Evolutionary conservation across 2,113 vertebrate genomes (phyloP).

Genomic region (Pardalotus punctatus): DNA sequence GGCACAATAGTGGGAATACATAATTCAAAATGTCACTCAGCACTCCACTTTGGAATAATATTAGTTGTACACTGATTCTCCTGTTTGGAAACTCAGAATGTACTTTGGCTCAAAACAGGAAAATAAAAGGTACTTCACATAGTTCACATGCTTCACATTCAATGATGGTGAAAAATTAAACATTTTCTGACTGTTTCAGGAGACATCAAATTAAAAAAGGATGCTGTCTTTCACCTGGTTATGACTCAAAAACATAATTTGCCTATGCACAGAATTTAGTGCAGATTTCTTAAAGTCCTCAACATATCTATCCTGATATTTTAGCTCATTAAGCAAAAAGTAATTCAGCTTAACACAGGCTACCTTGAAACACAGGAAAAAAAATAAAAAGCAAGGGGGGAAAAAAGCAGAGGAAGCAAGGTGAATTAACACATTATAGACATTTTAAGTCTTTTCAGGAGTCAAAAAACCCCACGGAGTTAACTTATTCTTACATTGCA

Average conservation of each 20-base stretch:
- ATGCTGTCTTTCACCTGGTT: background rate
- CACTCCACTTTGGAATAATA: background rate
- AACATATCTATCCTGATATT: background rate
- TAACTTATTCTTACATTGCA: background rate
- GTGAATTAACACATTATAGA: background rate
- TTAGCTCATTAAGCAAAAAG: background rate
- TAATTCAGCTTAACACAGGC: background rate
- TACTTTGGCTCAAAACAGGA: background rate
- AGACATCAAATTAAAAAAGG: background rate
- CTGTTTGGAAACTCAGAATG: constrained; percentile 4
- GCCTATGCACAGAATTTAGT: background rate
- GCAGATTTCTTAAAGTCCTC: background rate
- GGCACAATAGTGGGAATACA: background rate
- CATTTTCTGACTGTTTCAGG: background rate
- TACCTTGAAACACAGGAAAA: background rate
- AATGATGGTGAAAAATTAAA: background rate
- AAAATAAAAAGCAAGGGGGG: background rate
- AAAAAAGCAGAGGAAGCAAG: background rate
- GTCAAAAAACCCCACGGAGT: background rate
- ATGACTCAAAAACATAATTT: background rate
- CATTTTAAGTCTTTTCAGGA: background rate
- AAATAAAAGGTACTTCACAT: background rate
- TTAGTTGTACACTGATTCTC: background rate
- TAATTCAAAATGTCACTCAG: constrained; percentile 28
- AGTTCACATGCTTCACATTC: background rate